Percentiles rank a stretch among this genome's conserved stretches.
Conservation (phyloP, 2,888 invertebrate species). For the Gryllus longicercus region DNA sequence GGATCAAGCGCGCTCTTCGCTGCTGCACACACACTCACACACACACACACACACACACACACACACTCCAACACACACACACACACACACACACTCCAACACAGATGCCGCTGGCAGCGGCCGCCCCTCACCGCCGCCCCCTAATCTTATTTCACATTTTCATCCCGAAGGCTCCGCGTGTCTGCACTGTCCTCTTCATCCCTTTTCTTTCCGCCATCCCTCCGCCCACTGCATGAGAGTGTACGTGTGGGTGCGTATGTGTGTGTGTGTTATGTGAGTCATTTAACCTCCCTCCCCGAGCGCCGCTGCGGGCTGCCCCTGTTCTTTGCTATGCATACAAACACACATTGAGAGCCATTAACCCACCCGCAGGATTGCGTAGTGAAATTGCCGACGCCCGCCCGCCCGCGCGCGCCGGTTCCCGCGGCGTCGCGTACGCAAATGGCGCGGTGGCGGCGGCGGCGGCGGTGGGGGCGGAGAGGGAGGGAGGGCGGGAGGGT, state of each 20-base stretch:
- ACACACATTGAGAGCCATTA: constrained; percentile 35
- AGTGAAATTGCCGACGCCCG: constrained; percentile 31
- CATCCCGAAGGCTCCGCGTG: background rate
- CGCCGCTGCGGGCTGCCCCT: constrained; percentile 24
- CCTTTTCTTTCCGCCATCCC: background rate
- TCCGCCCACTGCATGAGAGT: constrained; percentile 20
- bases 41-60: too few species aligned
- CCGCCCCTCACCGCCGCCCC: constrained; percentile 29
- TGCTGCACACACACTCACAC: background rate
- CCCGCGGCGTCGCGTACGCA: background rate
- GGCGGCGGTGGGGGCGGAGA: background rate
- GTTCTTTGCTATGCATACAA: constrained; percentile 35
- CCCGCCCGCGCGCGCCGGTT: constrained; percentile 3
- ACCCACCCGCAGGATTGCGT: constrained; percentile 36
- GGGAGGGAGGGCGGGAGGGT: background rate
- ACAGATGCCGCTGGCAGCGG: background rate
- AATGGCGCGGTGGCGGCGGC: background rate
- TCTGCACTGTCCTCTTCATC: background rate
- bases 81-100: background rate
- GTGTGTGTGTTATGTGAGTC: constrained; percentile 35
- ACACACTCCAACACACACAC: background rate
- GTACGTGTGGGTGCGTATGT: constrained; percentile 24
- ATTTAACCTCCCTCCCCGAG: constrained; percentile 32
- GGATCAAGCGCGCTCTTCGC: background rate
- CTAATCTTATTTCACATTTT: constrained; percentile 36